Base-by-base conservation (phyloP, 2,888 invertebrate genomes). In the Tetranychus piercei region DNA sequence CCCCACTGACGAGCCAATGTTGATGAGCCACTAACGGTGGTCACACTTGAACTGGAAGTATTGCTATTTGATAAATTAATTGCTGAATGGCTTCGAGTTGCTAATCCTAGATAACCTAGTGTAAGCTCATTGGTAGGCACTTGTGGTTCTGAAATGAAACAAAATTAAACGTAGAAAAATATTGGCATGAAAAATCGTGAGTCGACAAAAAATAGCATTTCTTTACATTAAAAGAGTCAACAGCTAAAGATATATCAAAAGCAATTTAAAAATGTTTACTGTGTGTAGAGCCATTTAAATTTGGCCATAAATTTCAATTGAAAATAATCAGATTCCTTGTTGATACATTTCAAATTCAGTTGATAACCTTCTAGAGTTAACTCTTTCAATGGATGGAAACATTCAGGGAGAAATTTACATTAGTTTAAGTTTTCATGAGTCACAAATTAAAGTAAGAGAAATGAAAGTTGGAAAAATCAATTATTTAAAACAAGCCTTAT, bases 1-100 rank as follows among this genome's bases (percentile, higher is more conserved):
- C 93, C 92, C 94, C 94, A 94, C 18, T 76, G 75, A 15, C 74
- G 76, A 34, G 73, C 70, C 6, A 70, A 45, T 18, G 73, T 73
- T 8, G 73, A 73, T 5, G 75, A 73, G 55, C 34, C 23, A 44
- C 45, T 75, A 65, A 18, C 9, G 20, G 44, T 66, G n/a, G 23
- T 67, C 18, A 18, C 9, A 69, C 34, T 66, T 65, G 71, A 71
- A 69, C 22, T 18, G 9, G 69, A 69, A 18, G 71, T 69, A 69
- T 69, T 69, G 69, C 69, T 69, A 69, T 9, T 23, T n/a, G 69
- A 69, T 22, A 69, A 20, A 69, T 69, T 69, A 69, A 23, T 22
- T 20, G 69, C 69, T 69, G 69, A 69, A 20, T 23, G 34, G 20
- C 69, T 69, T 69, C 69, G 20, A 23, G 69, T 11, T 20, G 69